Base-by-base conservation (phyloP, 2,113 vertebrate genomes). In the Rhabdornis inornatus region DNA sequence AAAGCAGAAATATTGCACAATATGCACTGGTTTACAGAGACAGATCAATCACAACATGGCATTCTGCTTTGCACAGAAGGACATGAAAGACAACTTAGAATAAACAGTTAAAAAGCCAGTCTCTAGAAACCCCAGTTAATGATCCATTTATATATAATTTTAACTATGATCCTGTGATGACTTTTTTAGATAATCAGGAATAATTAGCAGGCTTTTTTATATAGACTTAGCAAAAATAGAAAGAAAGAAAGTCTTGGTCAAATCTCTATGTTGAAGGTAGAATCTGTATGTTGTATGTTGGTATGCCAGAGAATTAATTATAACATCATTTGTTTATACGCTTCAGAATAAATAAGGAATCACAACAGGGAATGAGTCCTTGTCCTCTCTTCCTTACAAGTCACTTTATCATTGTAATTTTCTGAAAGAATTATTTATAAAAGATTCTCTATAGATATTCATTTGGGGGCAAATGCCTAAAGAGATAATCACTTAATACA, bases 361-460 rank as follows among this genome's bases (percentile, higher is more conserved):
- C 71, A 77, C 47, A 53, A 65, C 42, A 64, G 82, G 66, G 50
- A 83, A 88, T 11, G 9, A 92, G 52, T 80, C 56, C 59, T 90
- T 64, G 50, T 53, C 72, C 68, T 81, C 60, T 74, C 71, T 78
- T 87, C 44, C n/a, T 49, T 61, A 65, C 21, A 89, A 92, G 80
- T 61, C 61, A 66, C 30, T 84, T 92, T 35, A 83, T 80, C n/a
- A 47, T 56, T 78, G 81, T 50, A 7, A 69, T 91, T 83, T 96
- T 84, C 64, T 87, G 68, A 84, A 95, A 93, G 39, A 92, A 95
- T 82, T 96, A 94, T 90, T 92, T 92, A 85, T 94, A 81, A 63
- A 97, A 94, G 39, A 76, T 68, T 84, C 57, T 92, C 31, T 49
- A 22, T 12, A 65, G 83, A 91, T 90, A 90, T 55, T 57, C 35